These are phyloP conservation scores for Nephila pilipes DNA, from an alignment of 1,140 invertebrate species.

Conservation along the genomic window DNA sequence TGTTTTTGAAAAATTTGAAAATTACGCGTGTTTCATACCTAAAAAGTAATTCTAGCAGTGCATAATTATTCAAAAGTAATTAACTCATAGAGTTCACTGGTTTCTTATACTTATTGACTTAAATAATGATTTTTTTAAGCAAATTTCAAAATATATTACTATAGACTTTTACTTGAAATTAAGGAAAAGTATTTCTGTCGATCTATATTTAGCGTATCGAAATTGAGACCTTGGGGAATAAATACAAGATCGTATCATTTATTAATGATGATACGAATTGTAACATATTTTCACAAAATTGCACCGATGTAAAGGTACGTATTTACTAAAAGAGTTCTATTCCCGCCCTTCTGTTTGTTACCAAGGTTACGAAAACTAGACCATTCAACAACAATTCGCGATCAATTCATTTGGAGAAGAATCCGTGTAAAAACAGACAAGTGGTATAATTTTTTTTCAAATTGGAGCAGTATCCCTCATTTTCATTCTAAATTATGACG, in stretches of 20 bases:
- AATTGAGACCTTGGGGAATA: too few species aligned
- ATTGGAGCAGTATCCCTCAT: neutral
- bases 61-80: too few species aligned
- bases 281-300: too few species aligned
- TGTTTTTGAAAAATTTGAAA: too few species aligned
- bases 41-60: too few species aligned
- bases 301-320: slow-evolving; percentile 28
- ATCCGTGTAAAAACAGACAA: neutral
- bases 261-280: neutral
- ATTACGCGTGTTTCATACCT: too few species aligned
- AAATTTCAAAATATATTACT: too few species aligned
- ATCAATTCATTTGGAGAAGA: neutral
- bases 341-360: slow-evolving; percentile 29
- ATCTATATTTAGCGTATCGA: too few species aligned
- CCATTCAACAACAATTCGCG: neutral
- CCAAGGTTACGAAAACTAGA: neutral
- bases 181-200: neutral
- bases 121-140: too few species aligned
- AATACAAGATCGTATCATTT: neutral
- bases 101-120: too few species aligned
- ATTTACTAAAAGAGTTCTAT: neutral
- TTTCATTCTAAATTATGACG: neutral
- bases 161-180: neutral
- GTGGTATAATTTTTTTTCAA: neutral
- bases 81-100: too few species aligned